phyloP scores from a whole-genome alignment of 2,113 vertebrate genomes.

The Melanerpes aurifrons region DNA sequence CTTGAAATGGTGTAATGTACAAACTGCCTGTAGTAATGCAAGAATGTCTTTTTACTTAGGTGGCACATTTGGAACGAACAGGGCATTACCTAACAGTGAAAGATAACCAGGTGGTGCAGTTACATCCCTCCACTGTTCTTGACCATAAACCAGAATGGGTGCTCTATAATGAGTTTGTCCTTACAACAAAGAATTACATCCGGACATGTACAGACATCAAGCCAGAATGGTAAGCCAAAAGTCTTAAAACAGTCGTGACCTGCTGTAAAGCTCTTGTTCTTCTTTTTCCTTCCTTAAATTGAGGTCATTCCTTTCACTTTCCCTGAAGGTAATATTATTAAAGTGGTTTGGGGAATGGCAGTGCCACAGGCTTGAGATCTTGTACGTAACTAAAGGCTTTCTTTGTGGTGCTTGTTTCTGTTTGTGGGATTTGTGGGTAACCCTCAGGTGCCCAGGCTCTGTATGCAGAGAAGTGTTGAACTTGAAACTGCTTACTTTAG shows the following conservation, averaged over 20 bases:
- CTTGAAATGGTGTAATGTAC: not conserved
- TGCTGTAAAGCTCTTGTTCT: not conserved
- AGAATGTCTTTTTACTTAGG: constrained; percentile 73
- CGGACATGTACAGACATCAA: constrained; percentile 97
- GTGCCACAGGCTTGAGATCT: not conserved
- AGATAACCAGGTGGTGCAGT: constrained; percentile 97
- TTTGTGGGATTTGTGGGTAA: not conserved
- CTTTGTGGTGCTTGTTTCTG: not conserved
- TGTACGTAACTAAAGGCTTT: not conserved
- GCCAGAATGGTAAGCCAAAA: constrained; percentile 89
- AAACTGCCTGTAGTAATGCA: not conserved
- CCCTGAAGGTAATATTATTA: not conserved
- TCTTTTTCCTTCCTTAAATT: not conserved
- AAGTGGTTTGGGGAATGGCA: not conserved
- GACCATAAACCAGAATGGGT: constrained; percentile 99
- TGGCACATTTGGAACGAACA: constrained; percentile 95
- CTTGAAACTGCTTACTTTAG: not conserved
- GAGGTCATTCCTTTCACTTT: not conserved
- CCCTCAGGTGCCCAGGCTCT: not conserved
- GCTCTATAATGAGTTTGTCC: constrained; percentile 97
- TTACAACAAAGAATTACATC: constrained; percentile 98
- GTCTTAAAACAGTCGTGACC: not conserved
- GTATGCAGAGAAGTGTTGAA: rapidly evolving
- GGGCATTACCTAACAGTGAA: constrained; percentile 97
- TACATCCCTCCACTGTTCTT: constrained; percentile 96